Evolutionary conservation across 2,113 vertebrate species (phyloP).

Genomic region (Collichthys lucidus): DNA sequence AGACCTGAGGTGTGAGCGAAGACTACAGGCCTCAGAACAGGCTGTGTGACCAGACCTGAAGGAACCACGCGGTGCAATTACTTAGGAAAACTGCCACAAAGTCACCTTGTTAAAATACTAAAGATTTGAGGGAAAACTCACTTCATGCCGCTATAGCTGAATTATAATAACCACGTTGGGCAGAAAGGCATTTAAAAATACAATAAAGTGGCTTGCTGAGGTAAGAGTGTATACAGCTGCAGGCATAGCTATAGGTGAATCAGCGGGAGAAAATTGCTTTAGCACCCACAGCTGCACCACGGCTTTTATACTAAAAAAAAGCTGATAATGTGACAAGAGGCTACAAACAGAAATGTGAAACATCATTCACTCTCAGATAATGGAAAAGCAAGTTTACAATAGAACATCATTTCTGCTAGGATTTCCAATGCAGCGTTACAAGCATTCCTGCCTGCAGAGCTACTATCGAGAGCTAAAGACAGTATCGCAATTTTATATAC

Average conservation of each 20-base stretch:
- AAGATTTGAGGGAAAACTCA: conserved; percentile 28
- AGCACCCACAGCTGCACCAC: conserved; percentile 38
- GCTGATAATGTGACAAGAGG: conserved; percentile 65
- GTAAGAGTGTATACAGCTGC: conserved; percentile 32
- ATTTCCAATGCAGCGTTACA: conserved; percentile 39
- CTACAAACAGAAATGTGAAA: conserved; percentile 52
- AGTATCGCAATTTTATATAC: not conserved
- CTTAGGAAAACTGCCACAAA: conserved; percentile 57
- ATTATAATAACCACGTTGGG: conserved; percentile 49
- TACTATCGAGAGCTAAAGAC: conserved; percentile 17
- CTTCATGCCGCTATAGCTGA: conserved; percentile 36
- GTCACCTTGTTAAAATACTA: conserved; percentile 68
- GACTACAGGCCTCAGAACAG: conserved; percentile 56
- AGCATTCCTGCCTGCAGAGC: conserved; percentile 37
- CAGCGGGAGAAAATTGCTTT: conserved; percentile 54
- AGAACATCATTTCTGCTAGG: conserved; percentile 45
- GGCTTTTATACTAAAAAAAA: conserved; percentile 58
- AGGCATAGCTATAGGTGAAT: conserved; percentile 55
- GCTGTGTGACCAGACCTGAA: conserved; percentile 52
- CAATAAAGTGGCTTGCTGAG: conserved; percentile 40
- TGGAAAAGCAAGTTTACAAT: conserved; percentile 59
- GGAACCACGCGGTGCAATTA: conserved; percentile 59
- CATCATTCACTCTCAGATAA: conserved; percentile 60
- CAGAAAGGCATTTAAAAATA: conserved; percentile 39
- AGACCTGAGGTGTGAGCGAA: conserved; percentile 44